phyloP scores from a whole-genome alignment of 2,797 vertebrate genomes.

The Alauda arvensis region DNA sequence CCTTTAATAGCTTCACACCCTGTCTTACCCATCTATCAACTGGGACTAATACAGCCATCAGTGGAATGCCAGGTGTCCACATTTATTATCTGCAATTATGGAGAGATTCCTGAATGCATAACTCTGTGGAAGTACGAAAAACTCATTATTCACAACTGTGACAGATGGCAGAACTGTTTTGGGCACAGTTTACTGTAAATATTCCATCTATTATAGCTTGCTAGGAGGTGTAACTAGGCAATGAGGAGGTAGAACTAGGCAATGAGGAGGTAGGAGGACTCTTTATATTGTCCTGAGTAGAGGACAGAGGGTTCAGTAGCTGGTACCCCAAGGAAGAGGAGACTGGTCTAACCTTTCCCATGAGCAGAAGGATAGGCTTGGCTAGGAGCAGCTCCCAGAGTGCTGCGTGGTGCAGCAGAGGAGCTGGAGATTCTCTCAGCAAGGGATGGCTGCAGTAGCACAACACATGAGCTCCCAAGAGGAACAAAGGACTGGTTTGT shows the following conservation, averaged over 20 bases:
- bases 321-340: not conserved
- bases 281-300: not conserved
- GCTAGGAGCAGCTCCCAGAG: not conserved
- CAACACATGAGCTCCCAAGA: accelerated
- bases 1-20: not conserved
- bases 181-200: not conserved
- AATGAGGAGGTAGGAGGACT: not conserved
- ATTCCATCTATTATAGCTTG: not conserved
- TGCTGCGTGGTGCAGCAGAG: accelerated
- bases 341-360: not conserved
- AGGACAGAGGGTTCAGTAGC: not conserved
- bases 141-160: not conserved
- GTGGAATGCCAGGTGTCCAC: not conserved
- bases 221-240: not conserved
- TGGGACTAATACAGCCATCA: not conserved
- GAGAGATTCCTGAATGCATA: not conserved
- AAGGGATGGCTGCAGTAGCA: not conserved
- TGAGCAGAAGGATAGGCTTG: not conserved
- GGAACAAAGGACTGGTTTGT: not conserved
- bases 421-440: not conserved
- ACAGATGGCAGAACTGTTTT: not conserved
- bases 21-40: not conserved
- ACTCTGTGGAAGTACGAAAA: not conserved
- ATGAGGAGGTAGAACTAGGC: not conserved
- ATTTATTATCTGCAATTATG: not conserved